Percentiles rank a stretch among this genome's conserved stretches.
Conservation (phyloP, 2,888 invertebrate species). For the Oscheius sp. region DNA sequence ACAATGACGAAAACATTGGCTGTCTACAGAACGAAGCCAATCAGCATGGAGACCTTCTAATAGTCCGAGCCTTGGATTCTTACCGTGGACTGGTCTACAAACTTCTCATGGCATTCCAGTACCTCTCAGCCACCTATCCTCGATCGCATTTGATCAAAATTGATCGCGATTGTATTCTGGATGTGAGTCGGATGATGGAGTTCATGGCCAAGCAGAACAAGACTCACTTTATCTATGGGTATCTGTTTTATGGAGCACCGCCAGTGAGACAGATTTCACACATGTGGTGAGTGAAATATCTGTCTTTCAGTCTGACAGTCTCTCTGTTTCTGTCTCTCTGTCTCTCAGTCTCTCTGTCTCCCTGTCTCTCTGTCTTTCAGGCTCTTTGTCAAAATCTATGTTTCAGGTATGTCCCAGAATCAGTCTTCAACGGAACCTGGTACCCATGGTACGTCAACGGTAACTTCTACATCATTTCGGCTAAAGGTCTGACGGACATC, state of each 20-base stretch:
- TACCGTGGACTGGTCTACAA: constrained; percentile 25
- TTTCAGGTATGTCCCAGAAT: constrained; percentile 19
- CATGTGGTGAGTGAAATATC: neutral
- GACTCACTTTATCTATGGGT: constrained; percentile 6
- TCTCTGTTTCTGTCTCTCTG: too few relatives aligned
- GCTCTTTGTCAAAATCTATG: too few relatives aligned
- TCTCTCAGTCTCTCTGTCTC: too few relatives aligned
- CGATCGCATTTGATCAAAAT: constrained; percentile 5
- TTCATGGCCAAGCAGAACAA: neutral
- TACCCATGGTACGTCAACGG: constrained; percentile 21
- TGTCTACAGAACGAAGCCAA: constrained; percentile 1
- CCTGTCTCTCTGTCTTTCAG: too few relatives aligned
- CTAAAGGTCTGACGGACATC: neutral
- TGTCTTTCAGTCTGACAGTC: neutral
- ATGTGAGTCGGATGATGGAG: neutral
- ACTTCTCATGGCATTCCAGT: constrained; percentile 17
- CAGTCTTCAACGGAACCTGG: constrained; percentile 1
- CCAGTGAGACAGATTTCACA: neutral
- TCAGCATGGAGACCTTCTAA: neutral
- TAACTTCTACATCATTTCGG: neutral
- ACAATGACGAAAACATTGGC: constrained; percentile 11
- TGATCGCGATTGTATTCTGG: constrained; percentile 14
- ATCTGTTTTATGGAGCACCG: constrained; percentile 7
- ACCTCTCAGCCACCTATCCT: constrained; percentile 6
- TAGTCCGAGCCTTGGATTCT: constrained; percentile 12